A percentile compares a stretch with the other conserved stretches of the same genome.
Conservation (phyloP, 2,888 invertebrate species). For the Lysandra coridon region DNA sequence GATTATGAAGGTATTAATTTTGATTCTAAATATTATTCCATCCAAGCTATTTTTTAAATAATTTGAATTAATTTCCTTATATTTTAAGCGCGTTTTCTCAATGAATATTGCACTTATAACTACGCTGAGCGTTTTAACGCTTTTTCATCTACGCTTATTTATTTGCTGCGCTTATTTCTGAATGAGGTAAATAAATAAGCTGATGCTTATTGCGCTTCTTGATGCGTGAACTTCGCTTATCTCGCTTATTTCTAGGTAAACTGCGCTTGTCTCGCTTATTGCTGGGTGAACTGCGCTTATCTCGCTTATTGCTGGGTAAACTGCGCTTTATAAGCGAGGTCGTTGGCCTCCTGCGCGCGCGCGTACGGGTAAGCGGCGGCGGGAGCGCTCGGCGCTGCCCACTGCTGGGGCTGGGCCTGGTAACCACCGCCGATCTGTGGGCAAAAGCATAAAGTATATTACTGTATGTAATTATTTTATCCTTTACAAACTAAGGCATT, state of each 20-base stretch:
- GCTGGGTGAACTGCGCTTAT: slow-evolving; percentile 44
- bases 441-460: slow-evolving; percentile 7
- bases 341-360: slow-evolving; percentile 81
- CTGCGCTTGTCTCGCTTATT: slow-evolving; percentile 31
- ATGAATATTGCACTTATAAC: neutral
- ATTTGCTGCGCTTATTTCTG: slow-evolving; percentile 40
- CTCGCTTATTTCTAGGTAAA: neutral
- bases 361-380: slow-evolving; percentile 71
- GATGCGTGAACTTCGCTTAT: neutral
- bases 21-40: neutral
- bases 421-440: slow-evolving; percentile 59
- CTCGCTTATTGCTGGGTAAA: slow-evolving; percentile 51
- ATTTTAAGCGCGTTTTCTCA: neutral
- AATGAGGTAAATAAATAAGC: slow-evolving; percentile 30
- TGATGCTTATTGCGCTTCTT: neutral
- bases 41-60: neutral
- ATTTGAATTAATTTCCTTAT: neutral
- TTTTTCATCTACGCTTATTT: neutral
- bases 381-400: slow-evolving; percentile 68
- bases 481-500: too few species aligned
- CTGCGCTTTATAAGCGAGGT: slow-evolving; percentile 86
- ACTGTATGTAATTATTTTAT: too few species aligned
- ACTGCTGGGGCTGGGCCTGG: slow-evolving; percentile 66
- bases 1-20: too few species aligned
- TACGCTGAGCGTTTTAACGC: neutral